These are phyloP conservation scores for Dromiciops gliroides DNA, from an alignment of 2,113 vertebrate genomes.

Conservation along the genomic window DNA sequence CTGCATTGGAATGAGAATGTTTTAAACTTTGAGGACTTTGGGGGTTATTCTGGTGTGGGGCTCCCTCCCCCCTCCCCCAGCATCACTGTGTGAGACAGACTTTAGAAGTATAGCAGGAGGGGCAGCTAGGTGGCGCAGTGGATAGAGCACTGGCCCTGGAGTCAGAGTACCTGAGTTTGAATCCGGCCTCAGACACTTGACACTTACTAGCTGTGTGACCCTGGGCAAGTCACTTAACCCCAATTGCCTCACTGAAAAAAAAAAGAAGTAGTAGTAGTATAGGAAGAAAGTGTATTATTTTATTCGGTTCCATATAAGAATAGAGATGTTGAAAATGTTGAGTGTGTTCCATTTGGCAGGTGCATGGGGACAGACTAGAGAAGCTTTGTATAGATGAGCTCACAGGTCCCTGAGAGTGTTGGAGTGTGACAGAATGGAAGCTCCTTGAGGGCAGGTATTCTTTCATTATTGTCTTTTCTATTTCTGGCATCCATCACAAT, in stretches of 20 bases:
- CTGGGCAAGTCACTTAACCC: no score
- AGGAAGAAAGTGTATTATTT: not conserved
- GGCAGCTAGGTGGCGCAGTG: no score
- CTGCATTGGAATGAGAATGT: not conserved
- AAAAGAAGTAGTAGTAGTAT: no score
- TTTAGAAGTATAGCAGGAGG: no score
- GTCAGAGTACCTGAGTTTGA: no score
- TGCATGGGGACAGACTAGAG: not conserved
- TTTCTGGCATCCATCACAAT: not conserved
- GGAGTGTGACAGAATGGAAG: no score
- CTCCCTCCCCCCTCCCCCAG: fast-evolving
- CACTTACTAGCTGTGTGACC: no score
- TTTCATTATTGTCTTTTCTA: not conserved
- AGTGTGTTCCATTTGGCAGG: not conserved
- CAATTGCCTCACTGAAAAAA: no score
- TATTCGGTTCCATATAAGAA: not conserved
- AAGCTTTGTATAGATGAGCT: not conserved
- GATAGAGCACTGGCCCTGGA: no score
- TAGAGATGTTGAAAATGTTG: not conserved
- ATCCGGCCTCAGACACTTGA: no score
- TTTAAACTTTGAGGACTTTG: not conserved
- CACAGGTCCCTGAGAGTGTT: not conserved
- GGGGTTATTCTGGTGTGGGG: not conserved
- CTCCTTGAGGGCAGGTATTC: not conserved
- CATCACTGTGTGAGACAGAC: not conserved